A percentile compares a stretch with the other conserved stretches of the same genome.
Conservation (phyloP, 2,888 invertebrate species). For the Syritta pipiens region DNA sequence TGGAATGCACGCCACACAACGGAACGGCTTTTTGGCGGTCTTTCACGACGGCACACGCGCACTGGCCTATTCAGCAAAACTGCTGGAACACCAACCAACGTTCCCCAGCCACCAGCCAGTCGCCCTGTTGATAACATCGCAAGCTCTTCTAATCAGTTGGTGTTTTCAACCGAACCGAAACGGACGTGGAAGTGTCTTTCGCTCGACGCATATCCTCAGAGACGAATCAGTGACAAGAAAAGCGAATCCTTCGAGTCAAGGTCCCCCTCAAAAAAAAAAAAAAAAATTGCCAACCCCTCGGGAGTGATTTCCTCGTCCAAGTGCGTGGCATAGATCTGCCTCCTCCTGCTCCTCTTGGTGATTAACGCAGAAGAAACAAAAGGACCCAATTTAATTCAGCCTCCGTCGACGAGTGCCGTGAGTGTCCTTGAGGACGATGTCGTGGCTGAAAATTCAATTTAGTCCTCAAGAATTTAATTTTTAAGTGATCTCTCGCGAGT, state of each 20-base stretch:
- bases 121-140: slow-evolving; percentile 53
- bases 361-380: slow-evolving; percentile 9
- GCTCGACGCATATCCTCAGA: neutral
- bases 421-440: slow-evolving; percentile 38
- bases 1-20: slow-evolving; percentile 14
- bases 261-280: too few relatives aligned
- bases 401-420: slow-evolving; percentile 8
- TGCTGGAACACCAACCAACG: slow-evolving; percentile 24
- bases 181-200: slow-evolving; percentile 35
- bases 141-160: slow-evolving; percentile 59
- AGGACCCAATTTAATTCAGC: slow-evolving; percentile 10
- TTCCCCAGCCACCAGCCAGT: slow-evolving; percentile 7
- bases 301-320: too few relatives aligned
- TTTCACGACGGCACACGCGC: slow-evolving; percentile 25
- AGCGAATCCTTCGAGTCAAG: slow-evolving; percentile 43
- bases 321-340: too few relatives aligned
- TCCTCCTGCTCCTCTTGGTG: too few relatives aligned
- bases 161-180: slow-evolving; percentile 47
- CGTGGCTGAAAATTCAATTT: slow-evolving; percentile 40
- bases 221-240: slow-evolving; percentile 25
- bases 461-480: slow-evolving; percentile 22
- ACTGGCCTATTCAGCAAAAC: slow-evolving; percentile 33
- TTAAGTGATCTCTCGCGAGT: slow-evolving; percentile 36
- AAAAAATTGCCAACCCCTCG: slow-evolving; percentile 29
- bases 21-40: slow-evolving; percentile 57